These are phyloP conservation scores for Ceratosolen fusciceps DNA, from an alignment of 1,140 invertebrate genomes.

Conservation along the genomic window DNA sequence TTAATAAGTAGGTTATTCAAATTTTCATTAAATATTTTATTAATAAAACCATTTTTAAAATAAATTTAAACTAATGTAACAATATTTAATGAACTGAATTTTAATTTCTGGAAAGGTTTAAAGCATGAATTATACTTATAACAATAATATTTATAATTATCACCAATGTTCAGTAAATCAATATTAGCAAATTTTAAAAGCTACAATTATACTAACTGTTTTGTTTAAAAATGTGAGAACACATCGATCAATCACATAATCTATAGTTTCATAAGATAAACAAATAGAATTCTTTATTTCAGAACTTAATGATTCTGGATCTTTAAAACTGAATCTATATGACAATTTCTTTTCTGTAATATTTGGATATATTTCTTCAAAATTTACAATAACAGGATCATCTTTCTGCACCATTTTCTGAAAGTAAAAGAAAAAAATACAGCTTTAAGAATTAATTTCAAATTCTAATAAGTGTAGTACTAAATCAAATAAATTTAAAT, in stretches of 20 bases:
- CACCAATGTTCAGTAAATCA: too few species aligned
- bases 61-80: too few species aligned
- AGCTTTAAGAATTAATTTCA: neutral
- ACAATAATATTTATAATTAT: too few species aligned
- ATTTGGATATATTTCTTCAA: neutral
- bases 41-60: too few species aligned
- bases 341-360: neutral
- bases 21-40: too few species aligned
- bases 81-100: too few species aligned
- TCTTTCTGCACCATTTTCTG: conserved; percentile 42
- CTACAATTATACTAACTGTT: conserved; percentile 12
- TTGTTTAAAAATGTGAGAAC: neutral
- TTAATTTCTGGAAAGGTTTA: too few species aligned
- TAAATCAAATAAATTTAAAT: too few species aligned
- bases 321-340: neutral
- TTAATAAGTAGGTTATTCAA: too few species aligned
- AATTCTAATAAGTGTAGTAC: too few species aligned
- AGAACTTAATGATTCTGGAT: neutral
- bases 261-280: neutral
- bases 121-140: too few species aligned
- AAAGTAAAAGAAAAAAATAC: conserved; percentile 19
- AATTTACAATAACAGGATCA: conserved; percentile 6
- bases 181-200: too few species aligned
- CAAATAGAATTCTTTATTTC: neutral
- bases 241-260: neutral